Evolutionary conservation across 2,113 vertebrate genomes (phyloP), one percentile per base, ranked within the genome.

Genomic region (Athene cunicularia): DNA sequence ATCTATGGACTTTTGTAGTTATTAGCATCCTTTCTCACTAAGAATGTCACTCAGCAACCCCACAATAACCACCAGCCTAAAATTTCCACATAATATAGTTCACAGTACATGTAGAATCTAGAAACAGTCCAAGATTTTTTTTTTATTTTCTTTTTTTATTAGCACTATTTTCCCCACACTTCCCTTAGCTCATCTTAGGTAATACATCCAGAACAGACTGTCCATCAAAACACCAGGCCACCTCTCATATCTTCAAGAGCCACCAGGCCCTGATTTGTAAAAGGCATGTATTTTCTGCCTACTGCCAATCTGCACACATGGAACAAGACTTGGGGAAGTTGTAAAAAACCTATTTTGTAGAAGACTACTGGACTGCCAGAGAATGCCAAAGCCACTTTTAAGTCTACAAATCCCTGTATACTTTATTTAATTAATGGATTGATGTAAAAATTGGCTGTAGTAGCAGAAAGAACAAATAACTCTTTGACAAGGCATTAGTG

Each of bases 51-150:
- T 64, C 49, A 62, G 33, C 47, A 55, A 5, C 17, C 47, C 30
- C 27, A 49, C 32, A 35, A 11, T 23, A 33, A 35, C 13, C 16
- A 27, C 0, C 0, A 72, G 24, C 21, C 43, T 60, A 45, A 14
- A 45, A 3, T 43, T 49, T n/a, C 23, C 19, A 24, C 17, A 12
- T n/a, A 63, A 64, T 20, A 9, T 9, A 53, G 16, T n/a, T 90
- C 50, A 41, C 9, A 64, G 21, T 17, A 80, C 11, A 8, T 33
- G 3, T 1, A 49, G 4, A 56, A 70, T 21, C 20, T 37, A 43
- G 27, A 82, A 56, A 64, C 30, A 19, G 3, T 18, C 28, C 18
- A 52, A 81, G 41, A 28, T 49, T 21, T 52, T 16, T 56, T 5
- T 37, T 37, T 37, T 23, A 1, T 6, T 16, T 47, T 55, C 26